Percentiles rank a stretch among this genome's conserved stretches.
phyloP scores from a whole-genome alignment of 2,888 invertebrate species.

The Oscheius sp. region DNA sequence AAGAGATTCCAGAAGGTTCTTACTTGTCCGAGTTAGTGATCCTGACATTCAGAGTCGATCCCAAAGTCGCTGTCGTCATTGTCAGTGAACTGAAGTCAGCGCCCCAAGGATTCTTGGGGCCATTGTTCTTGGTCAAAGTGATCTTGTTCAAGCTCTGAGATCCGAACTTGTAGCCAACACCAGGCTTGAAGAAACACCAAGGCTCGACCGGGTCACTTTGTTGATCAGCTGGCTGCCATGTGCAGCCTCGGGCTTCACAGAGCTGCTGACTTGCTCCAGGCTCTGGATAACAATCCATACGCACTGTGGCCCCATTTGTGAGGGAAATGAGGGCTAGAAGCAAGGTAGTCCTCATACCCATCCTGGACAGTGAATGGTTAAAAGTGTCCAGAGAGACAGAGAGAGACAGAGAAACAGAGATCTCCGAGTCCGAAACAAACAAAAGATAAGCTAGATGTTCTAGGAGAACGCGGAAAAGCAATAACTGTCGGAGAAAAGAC shows the following conservation, averaged over 20 bases:
- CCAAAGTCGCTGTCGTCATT: constrained; percentile 48
- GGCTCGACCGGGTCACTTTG: constrained; percentile 45
- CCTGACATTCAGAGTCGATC: constrained; percentile 56
- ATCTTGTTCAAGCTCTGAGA: constrained; percentile 40
- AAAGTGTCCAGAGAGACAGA: background rate
- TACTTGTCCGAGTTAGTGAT: constrained; percentile 41
- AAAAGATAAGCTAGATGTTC: background rate
- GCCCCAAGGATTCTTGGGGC: constrained; percentile 62
- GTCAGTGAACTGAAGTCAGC: constrained; percentile 49
- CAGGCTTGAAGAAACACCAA: constrained; percentile 59
- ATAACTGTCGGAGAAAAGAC: constrained; percentile 1
- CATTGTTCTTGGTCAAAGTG: constrained; percentile 49
- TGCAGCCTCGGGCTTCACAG: constrained; percentile 64
- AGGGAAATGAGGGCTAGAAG: background rate
- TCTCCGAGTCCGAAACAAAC: too few species aligned
- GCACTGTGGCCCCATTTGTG: background rate
- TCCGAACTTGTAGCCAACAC: constrained; percentile 56
- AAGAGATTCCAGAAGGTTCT: background rate
- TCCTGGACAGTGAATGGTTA: background rate
- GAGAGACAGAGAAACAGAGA: background rate
- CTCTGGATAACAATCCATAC: constrained; percentile 65
- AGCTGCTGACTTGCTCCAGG: constrained; percentile 48
- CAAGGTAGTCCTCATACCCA: background rate
- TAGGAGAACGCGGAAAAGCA: constrained; percentile 1
- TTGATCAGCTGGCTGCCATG: constrained; percentile 47